phyloP scores from a whole-genome alignment of 2,113 vertebrate species.

The Protomyctophum bolini region DNA sequence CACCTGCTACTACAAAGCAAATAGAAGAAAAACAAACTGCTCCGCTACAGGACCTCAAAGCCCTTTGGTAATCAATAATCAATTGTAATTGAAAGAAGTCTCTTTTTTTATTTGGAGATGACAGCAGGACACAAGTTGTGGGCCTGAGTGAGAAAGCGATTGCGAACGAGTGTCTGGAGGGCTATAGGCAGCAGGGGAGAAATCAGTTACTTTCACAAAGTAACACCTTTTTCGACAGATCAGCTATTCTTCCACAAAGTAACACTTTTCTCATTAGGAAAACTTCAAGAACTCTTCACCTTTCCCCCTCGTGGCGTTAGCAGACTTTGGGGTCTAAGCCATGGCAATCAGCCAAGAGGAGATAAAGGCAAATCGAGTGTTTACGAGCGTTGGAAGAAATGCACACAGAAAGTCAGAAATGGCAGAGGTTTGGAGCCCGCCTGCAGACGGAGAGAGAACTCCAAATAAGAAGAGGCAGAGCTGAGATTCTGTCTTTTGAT shows the following conservation, averaged over 20 bases:
- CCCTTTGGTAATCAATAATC: constrained; percentile 21
- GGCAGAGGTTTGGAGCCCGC: neutral
- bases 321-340: neutral
- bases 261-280: constrained; percentile 12
- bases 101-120: constrained; percentile 17
- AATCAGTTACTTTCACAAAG: neutral
- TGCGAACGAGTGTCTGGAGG: neutral
- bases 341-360: neutral
- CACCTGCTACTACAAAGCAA: constrained; percentile 9
- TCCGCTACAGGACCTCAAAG: neutral
- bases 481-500: constrained; percentile 41
- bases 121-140: constrained; percentile 9
- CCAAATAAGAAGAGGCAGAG: constrained; percentile 14
- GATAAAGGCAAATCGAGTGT: neutral
- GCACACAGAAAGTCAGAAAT: neutral
- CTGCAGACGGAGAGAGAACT: neutral
- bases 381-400: neutral
- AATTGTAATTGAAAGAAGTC: constrained; percentile 5
- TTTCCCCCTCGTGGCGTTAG: neutral
- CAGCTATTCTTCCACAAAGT: neutral
- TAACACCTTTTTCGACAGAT: neutral
- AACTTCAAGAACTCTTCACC: neutral
- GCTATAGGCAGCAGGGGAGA: neutral
- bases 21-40: constrained; percentile 1
- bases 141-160: neutral